Base-by-base conservation (phyloP, 2,888 invertebrate species). In the Andrena minutula region DNA sequence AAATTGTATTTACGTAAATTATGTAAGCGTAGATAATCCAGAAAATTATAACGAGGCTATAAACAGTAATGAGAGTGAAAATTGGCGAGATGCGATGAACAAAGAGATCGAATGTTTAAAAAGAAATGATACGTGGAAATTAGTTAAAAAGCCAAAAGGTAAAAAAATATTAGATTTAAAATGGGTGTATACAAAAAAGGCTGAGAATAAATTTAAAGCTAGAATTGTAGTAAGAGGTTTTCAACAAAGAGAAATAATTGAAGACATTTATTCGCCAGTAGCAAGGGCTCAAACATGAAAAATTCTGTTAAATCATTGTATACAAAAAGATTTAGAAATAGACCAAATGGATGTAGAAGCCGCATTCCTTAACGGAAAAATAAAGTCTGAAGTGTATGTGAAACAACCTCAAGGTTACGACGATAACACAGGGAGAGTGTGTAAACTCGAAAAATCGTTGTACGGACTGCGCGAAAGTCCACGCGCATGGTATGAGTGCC, bases 281-380 rank as follows among this genome's bases (percentile, higher is more conserved):
- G 83, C 71, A 6, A 83, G n/a, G 73, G 77, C 69, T 28, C 75
- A 83, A 64, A 88, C 83, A 1, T 30, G 86, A 53, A 85, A 85
- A 76, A 16, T 81, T 12, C 26, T 86, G 23, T 74, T 85, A 56
- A 49, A 69, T 0, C 77, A 69, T 61, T 88, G 81, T 72, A 69
- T 68, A 28, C 77, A 85, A 69, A 66, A 78, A 20, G 12, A 65
- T n/a, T 41, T 85, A 35, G 20, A 12, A 0, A 79, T 87, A 16
- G 58, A 79, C 28, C 83, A 86, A 75, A 80, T 83, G 83, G 84
- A 87, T 73, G 84, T 87, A 0, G 80, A 82, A 26, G 69, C 79
- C 12, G 83, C 83, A 0, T 80, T 71, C 35, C 12, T 76, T 4
- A 80, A 79, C 58, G 75, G 79, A 2, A 41, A 65, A 10, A 28